Evolutionary conservation across 2,113 vertebrate genomes (phyloP).

Genomic region (Triplophysa dalaica): DNA sequence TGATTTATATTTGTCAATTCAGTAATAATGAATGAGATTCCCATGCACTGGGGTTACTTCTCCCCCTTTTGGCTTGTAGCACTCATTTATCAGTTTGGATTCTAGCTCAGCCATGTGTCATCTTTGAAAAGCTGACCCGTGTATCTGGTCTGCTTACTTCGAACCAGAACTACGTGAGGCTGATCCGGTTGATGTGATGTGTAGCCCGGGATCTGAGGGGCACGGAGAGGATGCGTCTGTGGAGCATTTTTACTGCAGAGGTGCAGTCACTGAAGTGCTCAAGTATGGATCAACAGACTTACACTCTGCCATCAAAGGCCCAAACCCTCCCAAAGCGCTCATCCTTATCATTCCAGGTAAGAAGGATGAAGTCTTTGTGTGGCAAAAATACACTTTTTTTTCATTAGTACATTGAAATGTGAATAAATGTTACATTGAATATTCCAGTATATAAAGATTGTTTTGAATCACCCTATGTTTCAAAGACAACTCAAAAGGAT

Average conservation of each 20-base stretch:
- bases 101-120: background rate
- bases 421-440: too few relatives aligned
- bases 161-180: background rate
- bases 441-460: too few relatives aligned
- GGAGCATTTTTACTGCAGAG: constrained; percentile 72
- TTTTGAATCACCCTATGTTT: too few relatives aligned
- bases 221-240: constrained; percentile 50
- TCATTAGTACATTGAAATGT: too few relatives aligned
- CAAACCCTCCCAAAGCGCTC: constrained; percentile 55
- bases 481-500: too few relatives aligned
- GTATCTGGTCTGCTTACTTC: background rate
- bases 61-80: background rate
- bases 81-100: background rate
- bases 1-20: too few relatives aligned
- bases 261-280: constrained; percentile 73
- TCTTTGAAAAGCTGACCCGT: background rate
- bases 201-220: constrained; percentile 32
- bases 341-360: constrained; percentile 78
- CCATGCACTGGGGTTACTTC: background rate
- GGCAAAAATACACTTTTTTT: background rate
- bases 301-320: constrained; percentile 29
- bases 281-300: constrained; percentile 68
- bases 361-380: background rate
- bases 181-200: constrained; percentile 57
- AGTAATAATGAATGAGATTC: too few relatives aligned